phyloP scores from a whole-genome alignment of 1,140 invertebrate species.

The Cydia amplana region DNA sequence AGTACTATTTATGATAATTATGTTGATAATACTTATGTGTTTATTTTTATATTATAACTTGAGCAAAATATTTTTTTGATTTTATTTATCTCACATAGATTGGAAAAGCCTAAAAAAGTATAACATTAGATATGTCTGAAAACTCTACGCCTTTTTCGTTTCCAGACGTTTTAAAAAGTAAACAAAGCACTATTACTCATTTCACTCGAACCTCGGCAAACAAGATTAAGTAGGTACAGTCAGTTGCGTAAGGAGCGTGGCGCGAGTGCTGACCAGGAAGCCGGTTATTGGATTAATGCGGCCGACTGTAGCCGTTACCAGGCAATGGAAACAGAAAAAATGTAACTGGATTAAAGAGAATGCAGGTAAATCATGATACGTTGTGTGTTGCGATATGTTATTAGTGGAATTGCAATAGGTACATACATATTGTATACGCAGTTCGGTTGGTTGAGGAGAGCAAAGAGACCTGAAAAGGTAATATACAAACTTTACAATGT shows the following conservation, averaged over 20 bases:
- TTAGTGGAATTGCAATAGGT: background rate
- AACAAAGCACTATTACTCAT: background rate
- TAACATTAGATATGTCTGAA: no score
- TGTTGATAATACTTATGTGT: no score
- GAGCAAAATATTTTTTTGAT: no score
- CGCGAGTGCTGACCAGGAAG: constrained; percentile 11
- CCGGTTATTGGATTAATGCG: constrained; percentile 17
- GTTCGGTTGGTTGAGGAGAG: background rate
- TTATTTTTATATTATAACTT: no score
- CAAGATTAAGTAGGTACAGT: constrained; percentile 11
- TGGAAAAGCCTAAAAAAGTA: no score
- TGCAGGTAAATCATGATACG: background rate
- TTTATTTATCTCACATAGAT: no score
- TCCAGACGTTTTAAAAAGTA: background rate
- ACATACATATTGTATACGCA: no score
- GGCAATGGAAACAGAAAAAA: background rate
- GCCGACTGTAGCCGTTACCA: background rate
- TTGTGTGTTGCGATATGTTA: background rate
- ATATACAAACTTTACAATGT: background rate
- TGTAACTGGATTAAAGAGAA: background rate
- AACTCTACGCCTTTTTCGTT: no score
- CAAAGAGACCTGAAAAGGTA: background rate
- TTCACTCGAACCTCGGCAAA: constrained; percentile 8
- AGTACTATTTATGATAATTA: no score
- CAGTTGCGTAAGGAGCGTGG: constrained; percentile 4